These are phyloP conservation scores for Ormyrus rosae DNA, from an alignment of 2,888 invertebrate genomes.

Conservation along the genomic window DNA sequence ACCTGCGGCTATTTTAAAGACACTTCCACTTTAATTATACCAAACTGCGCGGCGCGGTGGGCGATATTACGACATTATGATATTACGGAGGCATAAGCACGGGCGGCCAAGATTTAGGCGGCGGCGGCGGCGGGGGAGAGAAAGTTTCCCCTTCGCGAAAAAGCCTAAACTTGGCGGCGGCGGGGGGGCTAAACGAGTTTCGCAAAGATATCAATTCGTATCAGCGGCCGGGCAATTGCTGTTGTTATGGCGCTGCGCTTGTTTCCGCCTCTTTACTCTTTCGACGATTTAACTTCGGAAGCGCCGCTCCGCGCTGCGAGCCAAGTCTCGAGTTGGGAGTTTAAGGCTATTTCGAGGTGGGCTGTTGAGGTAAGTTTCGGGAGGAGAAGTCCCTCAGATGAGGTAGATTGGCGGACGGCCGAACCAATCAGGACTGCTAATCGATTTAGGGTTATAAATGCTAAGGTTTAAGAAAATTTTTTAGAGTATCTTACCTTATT, in stretches of 20 bases:
- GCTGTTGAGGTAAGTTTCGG: too few relatives aligned
- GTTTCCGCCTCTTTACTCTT: conserved; percentile 29
- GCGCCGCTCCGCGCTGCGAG: background rate
- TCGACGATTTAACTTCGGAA: conserved; percentile 33
- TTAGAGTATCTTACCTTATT: too few relatives aligned
- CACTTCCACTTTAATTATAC: conserved; percentile 73
- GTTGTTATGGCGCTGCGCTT: conserved; percentile 17
- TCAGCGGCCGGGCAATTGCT: conserved; percentile 30
- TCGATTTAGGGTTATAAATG: too few relatives aligned
- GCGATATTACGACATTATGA: conserved; percentile 71
- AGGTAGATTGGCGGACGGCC: too few relatives aligned
- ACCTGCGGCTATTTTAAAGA: conserved; percentile 73
- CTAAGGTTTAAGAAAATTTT: too few relatives aligned
- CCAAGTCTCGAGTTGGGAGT: background rate
- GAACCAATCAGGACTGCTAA: too few relatives aligned
- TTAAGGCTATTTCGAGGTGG: background rate
- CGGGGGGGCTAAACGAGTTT: conserved; percentile 33
- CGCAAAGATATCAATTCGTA: conserved; percentile 41
- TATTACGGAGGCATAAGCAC: conserved; percentile 69
- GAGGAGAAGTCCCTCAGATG: too few relatives aligned
- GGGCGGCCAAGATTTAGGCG: conserved; percentile 67
- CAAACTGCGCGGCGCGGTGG: conserved; percentile 58
- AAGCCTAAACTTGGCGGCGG: background rate
- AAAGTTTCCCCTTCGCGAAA: conserved; percentile 20
- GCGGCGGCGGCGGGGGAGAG: background rate